Base-by-base conservation (phyloP, 2,797 vertebrate genomes). In the Gobio occitaniae region DNA sequence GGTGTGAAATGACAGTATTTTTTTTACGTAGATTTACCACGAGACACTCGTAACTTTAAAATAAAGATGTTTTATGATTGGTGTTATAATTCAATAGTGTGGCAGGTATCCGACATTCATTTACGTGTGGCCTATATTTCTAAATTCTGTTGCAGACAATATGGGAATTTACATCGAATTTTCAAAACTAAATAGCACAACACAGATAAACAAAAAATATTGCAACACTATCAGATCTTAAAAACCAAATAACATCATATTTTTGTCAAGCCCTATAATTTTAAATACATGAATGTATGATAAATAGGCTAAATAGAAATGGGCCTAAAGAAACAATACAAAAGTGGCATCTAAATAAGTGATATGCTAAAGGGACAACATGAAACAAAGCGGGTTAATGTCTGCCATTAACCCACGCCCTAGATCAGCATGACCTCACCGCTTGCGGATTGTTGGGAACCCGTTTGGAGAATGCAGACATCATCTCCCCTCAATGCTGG, bases 381-480 rank as follows among this genome's bases (percentile, higher is more conserved):
- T 72, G 12, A 74, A 74, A 48, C n/a, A 48, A 74, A 72, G 13
- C 25, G 41, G 16, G 5, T 76, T 75, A 50, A 38, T 25, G 29
- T 63, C 16, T 61, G 38, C 32, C 25, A 9, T n/a, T 36, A 52
- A 59, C 21, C 75, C 75, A 36, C 19, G 52, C 70, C 54, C 83
- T 17, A 54, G n/a, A 52, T 61, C 15, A 72, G 19, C 29, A 74
- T 79, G 77, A 85, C 19, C 69, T 79, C 68, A 85, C 54, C 15
- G 16, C 48, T 11, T 38, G 36, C 44, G 48, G 32, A 68, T 41
- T 32, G 72, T 52, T 65, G 38, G 52, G 59, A 79, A 70, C 87
- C 48, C 48, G 50, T 52, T 66, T 85, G 52, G 75, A 56, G 78
- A 88, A 84, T 59, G 75, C 50, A 77, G 72, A 78, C 72, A 65